A percentile compares a stretch with the other conserved stretches of the same genome.
phyloP scores from a whole-genome alignment of 2,888 invertebrate genomes.

The Lasioglossum figueresi region DNA sequence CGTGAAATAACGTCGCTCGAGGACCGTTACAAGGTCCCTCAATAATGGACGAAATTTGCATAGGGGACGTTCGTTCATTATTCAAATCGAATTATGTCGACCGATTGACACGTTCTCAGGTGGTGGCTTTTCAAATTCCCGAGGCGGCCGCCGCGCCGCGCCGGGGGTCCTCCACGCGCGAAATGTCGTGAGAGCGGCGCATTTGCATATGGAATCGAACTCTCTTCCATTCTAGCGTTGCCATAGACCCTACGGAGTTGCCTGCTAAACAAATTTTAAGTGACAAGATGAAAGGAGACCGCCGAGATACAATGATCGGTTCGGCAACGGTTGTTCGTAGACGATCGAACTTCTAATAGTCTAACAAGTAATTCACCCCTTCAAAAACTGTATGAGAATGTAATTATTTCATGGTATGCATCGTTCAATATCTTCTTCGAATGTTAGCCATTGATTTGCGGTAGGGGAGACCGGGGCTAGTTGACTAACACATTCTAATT shows the following conservation, averaged over 20 bases:
- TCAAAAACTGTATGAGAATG: background rate
- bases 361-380: background rate
- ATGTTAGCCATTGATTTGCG: too few species aligned
- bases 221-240: constrained; percentile 62
- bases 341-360: background rate
- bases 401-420: background rate
- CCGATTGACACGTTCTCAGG: constrained; percentile 79
- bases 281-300: constrained; percentile 36
- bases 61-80: constrained; percentile 79
- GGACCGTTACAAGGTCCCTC: constrained; percentile 72
- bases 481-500: too few species aligned
- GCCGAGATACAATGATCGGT: constrained; percentile 1
- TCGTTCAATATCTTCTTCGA: background rate
- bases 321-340: constrained; percentile 1
- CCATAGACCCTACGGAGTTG: constrained; percentile 44
- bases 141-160: constrained; percentile 63
- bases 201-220: constrained; percentile 79
- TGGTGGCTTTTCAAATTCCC: constrained; percentile 77
- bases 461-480: too few species aligned
- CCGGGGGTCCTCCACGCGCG: constrained; percentile 64
- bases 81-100: constrained; percentile 80
- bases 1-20: constrained; percentile 60
- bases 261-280: constrained; percentile 44
- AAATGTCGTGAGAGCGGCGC: constrained; percentile 67
- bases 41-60: constrained; percentile 80